Evolutionary conservation across 2,888 invertebrate species (phyloP), one percentile per base, ranked within the genome.

Genomic region (Liodrosophila aerea): DNA sequence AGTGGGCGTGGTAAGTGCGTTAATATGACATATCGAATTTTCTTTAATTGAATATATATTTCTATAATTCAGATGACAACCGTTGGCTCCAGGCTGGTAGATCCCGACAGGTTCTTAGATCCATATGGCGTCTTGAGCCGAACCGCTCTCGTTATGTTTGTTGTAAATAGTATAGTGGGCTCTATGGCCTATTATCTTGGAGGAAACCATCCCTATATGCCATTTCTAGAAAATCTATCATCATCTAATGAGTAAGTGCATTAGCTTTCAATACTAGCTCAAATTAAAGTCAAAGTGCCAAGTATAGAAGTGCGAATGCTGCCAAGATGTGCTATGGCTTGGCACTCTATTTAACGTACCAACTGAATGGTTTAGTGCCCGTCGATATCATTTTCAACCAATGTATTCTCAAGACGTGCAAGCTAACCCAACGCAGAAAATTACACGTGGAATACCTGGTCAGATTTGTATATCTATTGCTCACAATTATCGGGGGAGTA

Each of bases 291-390:
- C n/a, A n/a, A n/a, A n/a, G n/a, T n/a, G n/a, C n/a, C n/a, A n/a
- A n/a, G 30, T 30, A 5, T 30, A 30, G 30, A 9, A 9, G 2
- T 30, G 3, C 9, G n/a, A 30, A n/a, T 2, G 2, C 30, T 30
- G 30, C 30, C 7, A 30, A 30, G 7, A 7, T 30, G 9, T 30
- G 30, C n/a, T 30, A 9, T 2, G 7, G 9, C 7, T 7, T n/a
- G 9, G 30, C 22, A 5, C 22, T 98, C 54, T 96, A 97, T 92
- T 92, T 97, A 72, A 96, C 97, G 0, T 98, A 97, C 91, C 94
- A 95, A 34, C 92, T 98, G 4, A 97, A 98, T 89, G 97, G 98
- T 90, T 98, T 97, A 90, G 98, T 98, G 1, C 97, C 98, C 0
- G 94, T 98, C 93, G 95, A 96, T 82, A 96, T 98, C 67, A 95